These are phyloP conservation scores for Valencia hispanica DNA, from an alignment of 2,797 vertebrate genomes.

Conservation along the genomic window DNA sequence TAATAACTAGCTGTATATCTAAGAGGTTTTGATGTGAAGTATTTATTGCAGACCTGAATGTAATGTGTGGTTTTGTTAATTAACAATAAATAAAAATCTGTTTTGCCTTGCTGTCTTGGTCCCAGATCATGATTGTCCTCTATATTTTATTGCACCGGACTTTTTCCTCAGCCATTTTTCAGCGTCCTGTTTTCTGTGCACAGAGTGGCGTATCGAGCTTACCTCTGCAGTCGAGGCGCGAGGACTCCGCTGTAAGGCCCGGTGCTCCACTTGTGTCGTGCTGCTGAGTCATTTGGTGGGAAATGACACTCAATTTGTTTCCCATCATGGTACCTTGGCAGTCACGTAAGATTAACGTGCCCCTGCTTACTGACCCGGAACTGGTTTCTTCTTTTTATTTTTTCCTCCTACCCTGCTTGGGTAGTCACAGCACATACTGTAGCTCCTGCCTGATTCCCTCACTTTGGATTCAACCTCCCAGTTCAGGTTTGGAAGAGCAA, in stretches of 20 bases:
- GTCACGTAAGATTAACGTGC: constrained; percentile 67
- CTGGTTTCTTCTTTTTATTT: constrained; percentile 39
- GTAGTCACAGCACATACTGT: constrained; percentile 36
- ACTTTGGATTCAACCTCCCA: constrained; percentile 36
- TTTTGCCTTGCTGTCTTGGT: constrained; percentile 27
- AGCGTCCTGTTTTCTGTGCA: constrained; percentile 43
- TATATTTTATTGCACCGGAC: constrained; percentile 41
- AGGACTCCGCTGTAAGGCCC: constrained; percentile 44
- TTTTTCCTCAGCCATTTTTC: constrained; percentile 61
- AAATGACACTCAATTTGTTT: constrained; percentile 78
- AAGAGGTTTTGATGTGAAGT: not conserved
- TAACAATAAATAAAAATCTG: constrained; percentile 58
- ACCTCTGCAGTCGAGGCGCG: constrained; percentile 6
- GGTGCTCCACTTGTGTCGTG: constrained; percentile 39
- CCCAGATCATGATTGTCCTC: constrained; percentile 58
- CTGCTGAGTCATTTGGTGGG: constrained; percentile 54
- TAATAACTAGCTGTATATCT: not conserved
- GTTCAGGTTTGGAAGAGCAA: constrained; percentile 37
- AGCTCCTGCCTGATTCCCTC: constrained; percentile 21
- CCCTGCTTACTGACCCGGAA: constrained; percentile 64
- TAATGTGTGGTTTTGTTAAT: constrained; percentile 30
- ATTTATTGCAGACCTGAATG: constrained; percentile 11
- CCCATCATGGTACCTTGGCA: constrained; percentile 73
- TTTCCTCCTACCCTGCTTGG: constrained; percentile 19
- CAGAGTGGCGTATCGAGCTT: constrained; percentile 48